These are phyloP conservation scores for Cottus gobio DNA, from an alignment of 2,113 vertebrate genomes.

Conservation along the genomic window DNA sequence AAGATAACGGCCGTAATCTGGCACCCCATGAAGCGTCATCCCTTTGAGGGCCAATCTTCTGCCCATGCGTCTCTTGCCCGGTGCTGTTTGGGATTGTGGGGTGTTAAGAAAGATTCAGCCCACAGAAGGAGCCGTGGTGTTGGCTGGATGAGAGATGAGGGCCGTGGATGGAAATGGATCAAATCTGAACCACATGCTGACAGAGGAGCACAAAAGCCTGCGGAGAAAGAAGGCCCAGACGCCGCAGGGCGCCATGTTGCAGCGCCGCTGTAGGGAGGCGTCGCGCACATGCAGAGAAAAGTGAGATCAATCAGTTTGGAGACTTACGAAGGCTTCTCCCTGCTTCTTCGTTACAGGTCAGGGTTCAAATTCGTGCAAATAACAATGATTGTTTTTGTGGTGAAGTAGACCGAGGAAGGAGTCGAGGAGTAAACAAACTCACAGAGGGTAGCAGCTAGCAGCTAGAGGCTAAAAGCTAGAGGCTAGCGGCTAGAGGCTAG, in stretches of 20 bases:
- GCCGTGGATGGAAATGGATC: constrained; percentile 38
- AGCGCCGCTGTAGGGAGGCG: neutral
- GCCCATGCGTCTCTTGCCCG: constrained; percentile 36
- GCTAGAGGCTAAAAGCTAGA: too few relatives aligned
- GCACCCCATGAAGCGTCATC: constrained; percentile 43
- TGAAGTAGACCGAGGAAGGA: neutral
- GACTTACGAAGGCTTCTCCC: neutral
- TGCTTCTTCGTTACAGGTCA: neutral
- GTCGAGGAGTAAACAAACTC: neutral
- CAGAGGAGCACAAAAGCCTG: neutral
- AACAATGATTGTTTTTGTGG: neutral
- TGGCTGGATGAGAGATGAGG: constrained; percentile 44
- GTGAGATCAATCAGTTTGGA: neutral
- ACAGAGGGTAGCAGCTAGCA: too few relatives aligned
- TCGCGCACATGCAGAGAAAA: constrained; percentile 11
- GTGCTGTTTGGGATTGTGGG: constrained; percentile 48
- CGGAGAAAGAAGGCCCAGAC: neutral
- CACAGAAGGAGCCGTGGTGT: constrained; percentile 43
- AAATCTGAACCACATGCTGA: constrained; percentile 39
- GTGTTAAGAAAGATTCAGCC: constrained; percentile 60
- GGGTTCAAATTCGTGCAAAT: neutral
- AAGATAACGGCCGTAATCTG: constrained; percentile 32
- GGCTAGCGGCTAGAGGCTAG: too few relatives aligned
- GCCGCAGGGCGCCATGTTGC: neutral
- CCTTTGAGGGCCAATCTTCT: constrained; percentile 48